These are phyloP conservation scores for Cylas formicarius DNA, from an alignment of 1,140 invertebrate species.

Conservation along the genomic window DNA sequence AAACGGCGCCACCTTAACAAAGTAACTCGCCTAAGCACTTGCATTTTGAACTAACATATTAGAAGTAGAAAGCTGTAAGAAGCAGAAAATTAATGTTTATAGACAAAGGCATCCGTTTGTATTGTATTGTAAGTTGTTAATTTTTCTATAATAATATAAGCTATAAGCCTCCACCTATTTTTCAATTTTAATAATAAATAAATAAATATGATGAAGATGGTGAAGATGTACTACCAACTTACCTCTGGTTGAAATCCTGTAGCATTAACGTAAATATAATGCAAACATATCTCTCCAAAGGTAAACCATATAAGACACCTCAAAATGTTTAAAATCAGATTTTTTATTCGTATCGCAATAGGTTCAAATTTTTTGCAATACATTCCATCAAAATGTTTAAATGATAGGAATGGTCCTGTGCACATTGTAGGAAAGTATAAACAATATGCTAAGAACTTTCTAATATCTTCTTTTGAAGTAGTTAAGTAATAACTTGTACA, in stretches of 20 bases:
- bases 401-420: conserved; percentile 71
- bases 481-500: conserved; percentile 34
- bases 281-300: conserved; percentile 62
- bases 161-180: no score
- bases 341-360: conserved; percentile 40
- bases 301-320: conserved; percentile 64
- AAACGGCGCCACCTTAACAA: no score
- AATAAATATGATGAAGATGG: no score
- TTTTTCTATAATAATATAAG: no score
- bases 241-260: conserved; percentile 57
- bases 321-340: conserved; percentile 48
- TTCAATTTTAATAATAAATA: no score
- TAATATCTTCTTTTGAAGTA: conserved; percentile 12
- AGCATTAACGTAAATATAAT: conserved; percentile 74
- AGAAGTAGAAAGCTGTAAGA: no score
- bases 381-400: conserved; percentile 54
- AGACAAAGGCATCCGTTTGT: no score
- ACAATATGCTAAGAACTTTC: conserved; percentile 59
- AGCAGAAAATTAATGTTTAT: no score
- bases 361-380: not conserved
- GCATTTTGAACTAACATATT: no score
- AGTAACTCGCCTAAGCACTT: no score
- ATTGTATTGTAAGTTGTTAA: no score
- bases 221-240: no score
- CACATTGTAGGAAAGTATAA: conserved; percentile 75